Evolutionary conservation across 2,888 invertebrate genomes (phyloP), one percentile per base, ranked within the genome.

Genomic region (Caenorhabditis wallacei): DNA sequence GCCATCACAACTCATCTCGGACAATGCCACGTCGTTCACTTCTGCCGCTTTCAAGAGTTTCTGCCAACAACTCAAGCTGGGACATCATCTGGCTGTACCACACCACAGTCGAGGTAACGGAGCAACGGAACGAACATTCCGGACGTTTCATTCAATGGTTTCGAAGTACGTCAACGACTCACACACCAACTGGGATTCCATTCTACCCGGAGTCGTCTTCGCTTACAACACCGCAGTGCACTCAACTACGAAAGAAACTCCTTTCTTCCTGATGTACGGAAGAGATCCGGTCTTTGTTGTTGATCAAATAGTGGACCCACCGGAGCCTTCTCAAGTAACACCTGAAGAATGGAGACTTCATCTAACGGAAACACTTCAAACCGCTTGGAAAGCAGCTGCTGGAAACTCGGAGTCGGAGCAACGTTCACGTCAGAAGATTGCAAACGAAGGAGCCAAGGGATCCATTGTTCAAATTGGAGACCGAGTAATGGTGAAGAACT

Each of bases 61-160:
- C 24, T 37, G 37, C 22, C 13, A 40, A 2, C 24, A 54, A 1
- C 22, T 54, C 10, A 30, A 78, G 0, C 82, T 86, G 0, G 61
- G 70, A 8, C 82, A 85, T 8, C 43, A 61, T 10, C 71, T 53
- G n/a, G 82, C 82, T 4, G 82, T 84, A 0, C 82, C 85, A 0
- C 88, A 88, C 56, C 69, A 75, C 37, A 75, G 74, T 3, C 68
- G 71, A 37, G 82, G 87, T 0, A 88, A 92, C 79, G 92, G 89
- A 1, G 26, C 74, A 13, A 84, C 85, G 0, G 91, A 91, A 68
- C 26, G 90, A 11, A 35, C 76, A 0, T 85, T 85, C 18, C 13
- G 80, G 2, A 84, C 84, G 0, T 80, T 86, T n/a, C 64, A 87
- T 40, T 30, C 64, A 2, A 69, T 85, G 20, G 35, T 82, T 1